Conservation (phyloP, 2,888 invertebrate genomes). For the Tortricodes alternella region DNA sequence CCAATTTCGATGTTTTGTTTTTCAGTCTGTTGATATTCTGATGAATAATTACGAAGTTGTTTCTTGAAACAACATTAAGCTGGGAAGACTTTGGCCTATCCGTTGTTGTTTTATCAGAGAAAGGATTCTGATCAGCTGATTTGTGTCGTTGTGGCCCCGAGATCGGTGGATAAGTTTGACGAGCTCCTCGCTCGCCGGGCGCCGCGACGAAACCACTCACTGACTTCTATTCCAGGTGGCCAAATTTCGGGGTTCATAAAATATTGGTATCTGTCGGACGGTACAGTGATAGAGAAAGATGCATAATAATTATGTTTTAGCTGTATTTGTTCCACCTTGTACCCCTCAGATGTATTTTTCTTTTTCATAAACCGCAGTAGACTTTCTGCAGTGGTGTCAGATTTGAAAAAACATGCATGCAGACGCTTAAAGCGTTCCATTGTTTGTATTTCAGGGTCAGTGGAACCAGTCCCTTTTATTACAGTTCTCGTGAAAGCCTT, state of each 20-base stretch:
- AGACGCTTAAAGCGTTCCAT: no score
- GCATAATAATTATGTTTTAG: not conserved
- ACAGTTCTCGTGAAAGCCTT: no score
- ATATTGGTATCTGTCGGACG: not conserved
- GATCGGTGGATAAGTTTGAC: no score
- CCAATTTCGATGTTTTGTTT: no score
- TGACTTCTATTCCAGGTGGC: not conserved
- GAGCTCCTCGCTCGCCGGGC: not conserved
- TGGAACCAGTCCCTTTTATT: no score
- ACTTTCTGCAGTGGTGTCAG: not conserved
- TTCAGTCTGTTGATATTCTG: no score
- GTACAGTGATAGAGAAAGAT: constrained; percentile 5
- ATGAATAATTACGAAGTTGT: not conserved
- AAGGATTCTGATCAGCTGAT: no score
- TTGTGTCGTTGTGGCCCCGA: no score
- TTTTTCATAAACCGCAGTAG: not conserved
- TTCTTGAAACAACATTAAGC: no score
- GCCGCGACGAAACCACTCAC: constrained; percentile 4
- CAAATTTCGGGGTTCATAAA: not conserved
- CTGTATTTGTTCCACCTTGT: not conserved
- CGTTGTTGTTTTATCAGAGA: no score
- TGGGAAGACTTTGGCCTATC: no score
- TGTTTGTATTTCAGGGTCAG: no score
- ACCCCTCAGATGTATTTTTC: not conserved
- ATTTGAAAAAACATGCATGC: constrained; percentile 8